phyloP scores from a whole-genome alignment of 2,888 invertebrate species.

The Celastrina argiolus region DNA sequence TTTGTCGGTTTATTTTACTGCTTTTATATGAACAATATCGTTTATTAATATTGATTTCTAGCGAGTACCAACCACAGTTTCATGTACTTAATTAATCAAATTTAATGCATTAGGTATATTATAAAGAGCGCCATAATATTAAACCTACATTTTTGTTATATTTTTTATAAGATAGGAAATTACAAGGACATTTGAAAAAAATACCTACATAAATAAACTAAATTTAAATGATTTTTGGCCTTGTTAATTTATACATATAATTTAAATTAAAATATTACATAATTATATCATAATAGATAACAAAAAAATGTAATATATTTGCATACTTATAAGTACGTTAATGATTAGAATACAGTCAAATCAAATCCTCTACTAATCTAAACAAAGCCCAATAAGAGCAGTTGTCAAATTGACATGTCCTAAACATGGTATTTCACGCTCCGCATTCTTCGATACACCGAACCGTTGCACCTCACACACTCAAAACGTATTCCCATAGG shows the following conservation, averaged over 20 bases:
- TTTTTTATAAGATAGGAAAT: not conserved
- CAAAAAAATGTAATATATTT: too few species aligned
- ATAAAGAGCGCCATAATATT: not conserved
- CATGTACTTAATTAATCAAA: not conserved
- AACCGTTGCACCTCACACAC: slow-evolving; percentile 60
- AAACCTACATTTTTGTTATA: not conserved
- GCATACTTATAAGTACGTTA: not conserved
- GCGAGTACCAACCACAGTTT: not conserved
- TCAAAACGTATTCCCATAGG: slow-evolving; percentile 60
- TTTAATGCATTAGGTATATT: too few species aligned
- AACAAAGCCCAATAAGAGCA: slow-evolving; percentile 55
- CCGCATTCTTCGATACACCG: slow-evolving; percentile 73
- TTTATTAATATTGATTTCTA: slow-evolving; percentile 20
- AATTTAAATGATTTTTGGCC: not conserved
- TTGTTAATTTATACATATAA: not conserved
- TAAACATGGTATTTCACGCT: slow-evolving; percentile 75
- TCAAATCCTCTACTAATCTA: slow-evolving; percentile 28
- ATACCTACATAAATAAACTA: not conserved
- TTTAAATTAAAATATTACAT: not conserved
- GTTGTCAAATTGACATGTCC: slow-evolving; percentile 69
- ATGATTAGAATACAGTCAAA: slow-evolving; percentile 22
- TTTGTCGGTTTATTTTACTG: slow-evolving; percentile 61
- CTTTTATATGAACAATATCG: slow-evolving; percentile 34
- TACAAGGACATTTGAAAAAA: too few species aligned
- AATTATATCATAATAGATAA: too few species aligned